Evolutionary conservation across 1,140 invertebrate species (phyloP).

Genomic region (Conopomorpha cramerella): DNA sequence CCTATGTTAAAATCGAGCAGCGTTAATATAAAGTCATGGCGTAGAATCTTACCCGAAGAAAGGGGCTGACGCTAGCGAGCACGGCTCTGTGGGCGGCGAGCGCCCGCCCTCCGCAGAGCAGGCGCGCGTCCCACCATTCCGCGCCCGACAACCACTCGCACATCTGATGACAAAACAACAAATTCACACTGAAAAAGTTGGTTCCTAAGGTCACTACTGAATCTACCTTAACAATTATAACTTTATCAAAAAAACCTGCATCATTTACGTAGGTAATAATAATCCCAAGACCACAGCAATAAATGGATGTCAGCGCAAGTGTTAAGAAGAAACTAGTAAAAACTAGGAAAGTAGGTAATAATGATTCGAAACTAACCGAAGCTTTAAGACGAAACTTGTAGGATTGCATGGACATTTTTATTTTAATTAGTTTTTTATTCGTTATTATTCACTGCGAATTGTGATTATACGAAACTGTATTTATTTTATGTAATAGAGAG

Average conservation of each 20-base stretch:
- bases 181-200: no score
- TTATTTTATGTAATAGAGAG: no score
- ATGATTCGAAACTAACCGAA: no score
- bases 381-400: no score
- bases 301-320: no score
- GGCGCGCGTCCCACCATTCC: constrained; percentile 39
- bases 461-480: no score
- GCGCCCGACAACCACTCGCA: constrained; percentile 30
- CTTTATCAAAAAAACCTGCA: background rate
- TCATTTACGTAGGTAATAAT: background rate
- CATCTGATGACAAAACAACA: constrained; percentile 18
- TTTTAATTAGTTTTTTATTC: no score
- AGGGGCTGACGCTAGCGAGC: constrained; percentile 41
- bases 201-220: background rate
- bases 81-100: constrained; percentile 40
- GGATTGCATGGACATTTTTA: no score
- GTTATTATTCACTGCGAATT: no score
- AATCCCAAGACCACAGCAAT: background rate
- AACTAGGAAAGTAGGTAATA: no score
- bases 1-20: no score
- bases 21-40: background rate
- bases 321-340: no score
- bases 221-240: background rate
- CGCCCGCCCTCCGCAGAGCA: constrained; percentile 24
- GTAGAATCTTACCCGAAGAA: constrained; percentile 26